A percentile compares a stretch with the other conserved stretches of the same genome.
phyloP scores from a whole-genome alignment of 2,888 invertebrate genomes.

The Orthosia incerta region DNA sequence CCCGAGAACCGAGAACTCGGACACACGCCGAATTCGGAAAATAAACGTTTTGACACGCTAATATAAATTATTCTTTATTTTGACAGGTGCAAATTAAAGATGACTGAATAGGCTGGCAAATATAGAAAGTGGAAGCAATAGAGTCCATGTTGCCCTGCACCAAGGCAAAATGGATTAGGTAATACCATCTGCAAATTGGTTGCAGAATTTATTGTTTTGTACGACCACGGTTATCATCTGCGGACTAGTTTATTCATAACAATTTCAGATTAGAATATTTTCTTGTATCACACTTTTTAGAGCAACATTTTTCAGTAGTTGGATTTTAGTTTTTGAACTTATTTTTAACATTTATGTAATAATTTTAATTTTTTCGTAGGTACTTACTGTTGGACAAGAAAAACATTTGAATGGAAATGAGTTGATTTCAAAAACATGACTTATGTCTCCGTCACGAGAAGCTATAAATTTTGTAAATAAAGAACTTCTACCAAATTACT shows the following conservation, averaged over 20 bases:
- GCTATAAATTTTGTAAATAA: too few species aligned
- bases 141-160: background rate
- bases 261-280: too few species aligned
- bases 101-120: background rate
- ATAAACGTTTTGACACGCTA: slow-evolving; percentile 47
- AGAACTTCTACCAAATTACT: too few species aligned
- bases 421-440: background rate
- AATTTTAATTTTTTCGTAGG: background rate
- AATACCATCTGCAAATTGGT: too few species aligned
- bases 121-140: background rate
- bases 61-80: slow-evolving; percentile 35
- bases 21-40: slow-evolving; percentile 69
- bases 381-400: background rate
- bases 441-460: too few species aligned
- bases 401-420: background rate
- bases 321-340: too few species aligned
- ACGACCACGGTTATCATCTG: too few species aligned
- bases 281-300: too few species aligned
- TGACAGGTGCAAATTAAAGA: slow-evolving; percentile 22
- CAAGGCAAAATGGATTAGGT: background rate
- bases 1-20: slow-evolving; percentile 65
- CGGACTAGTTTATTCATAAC: too few species aligned
- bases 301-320: too few species aligned
- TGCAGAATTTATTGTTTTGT: too few species aligned
- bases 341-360: slow-evolving; percentile 12